Conservation (phyloP, 2,888 invertebrate species). For the Nomada hirtipes region DNA sequence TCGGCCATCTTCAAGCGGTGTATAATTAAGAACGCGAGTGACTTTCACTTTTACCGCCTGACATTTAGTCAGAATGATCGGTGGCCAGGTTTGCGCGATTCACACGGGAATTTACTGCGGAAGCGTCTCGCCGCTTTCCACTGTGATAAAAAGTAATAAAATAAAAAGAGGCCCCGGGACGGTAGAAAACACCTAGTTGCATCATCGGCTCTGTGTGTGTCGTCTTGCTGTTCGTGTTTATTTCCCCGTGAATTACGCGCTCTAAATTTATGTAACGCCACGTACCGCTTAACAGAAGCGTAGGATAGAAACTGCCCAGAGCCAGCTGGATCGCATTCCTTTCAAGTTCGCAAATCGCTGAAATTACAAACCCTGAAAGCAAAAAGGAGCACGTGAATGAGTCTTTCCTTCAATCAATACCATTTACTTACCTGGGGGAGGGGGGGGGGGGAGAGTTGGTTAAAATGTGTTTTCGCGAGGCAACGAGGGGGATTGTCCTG, state of each 20-base stretch:
- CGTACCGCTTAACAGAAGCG: constrained; percentile 92
- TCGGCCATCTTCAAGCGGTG: constrained; percentile 4
- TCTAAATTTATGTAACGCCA: constrained; percentile 17
- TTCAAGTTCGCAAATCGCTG: constrained; percentile 95
- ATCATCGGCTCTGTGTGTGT: not conserved
- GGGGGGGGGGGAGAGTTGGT: not conserved
- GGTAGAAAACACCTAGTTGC: not conserved
- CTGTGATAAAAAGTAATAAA: not conserved
- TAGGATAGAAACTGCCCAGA: constrained; percentile 97
- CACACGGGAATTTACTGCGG: not conserved
- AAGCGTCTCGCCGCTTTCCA: not conserved
- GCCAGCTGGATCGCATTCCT: constrained; percentile 97
- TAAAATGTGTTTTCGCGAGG: not conserved
- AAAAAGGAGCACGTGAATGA: not conserved
- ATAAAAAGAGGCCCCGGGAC: not conserved
- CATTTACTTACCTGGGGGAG: not conserved
- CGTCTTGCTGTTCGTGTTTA: not conserved
- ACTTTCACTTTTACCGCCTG: constrained; percentile 50
- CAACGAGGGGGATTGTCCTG: not conserved
- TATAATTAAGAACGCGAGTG: constrained; percentile 21
- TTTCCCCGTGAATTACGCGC: not conserved
- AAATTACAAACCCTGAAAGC: constrained; percentile 91
- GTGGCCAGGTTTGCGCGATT: not conserved
- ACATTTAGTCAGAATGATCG: constrained; percentile 14
- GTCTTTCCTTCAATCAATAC: not conserved